Conservation (phyloP, 2,797 vertebrate species). For the Manis crassicaudata region DNA sequence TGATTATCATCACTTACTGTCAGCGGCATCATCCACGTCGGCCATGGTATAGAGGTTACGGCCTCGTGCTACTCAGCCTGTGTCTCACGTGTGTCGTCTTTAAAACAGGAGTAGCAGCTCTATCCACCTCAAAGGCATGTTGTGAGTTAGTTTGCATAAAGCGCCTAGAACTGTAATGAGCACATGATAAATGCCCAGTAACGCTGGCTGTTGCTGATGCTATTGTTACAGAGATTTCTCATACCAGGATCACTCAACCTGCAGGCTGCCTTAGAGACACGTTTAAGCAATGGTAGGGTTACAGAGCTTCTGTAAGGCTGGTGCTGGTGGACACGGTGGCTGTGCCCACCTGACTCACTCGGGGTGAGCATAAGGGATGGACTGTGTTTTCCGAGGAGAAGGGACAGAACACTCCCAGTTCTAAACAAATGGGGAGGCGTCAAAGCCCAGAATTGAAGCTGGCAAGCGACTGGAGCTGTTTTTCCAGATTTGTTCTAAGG, state of each 20-base stretch:
- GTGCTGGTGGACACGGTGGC: not conserved
- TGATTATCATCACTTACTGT: rapidly evolving
- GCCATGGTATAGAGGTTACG: rapidly evolving
- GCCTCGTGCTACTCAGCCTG: not conserved
- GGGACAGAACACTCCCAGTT: not conserved
- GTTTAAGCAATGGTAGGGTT: not conserved
- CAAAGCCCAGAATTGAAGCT: constrained; percentile 9
- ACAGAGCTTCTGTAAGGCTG: not conserved
- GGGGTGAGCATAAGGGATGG: not conserved
- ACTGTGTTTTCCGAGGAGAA: not conserved
- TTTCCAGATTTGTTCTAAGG: not conserved
- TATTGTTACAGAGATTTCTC: not conserved
- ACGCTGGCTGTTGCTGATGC: not conserved
- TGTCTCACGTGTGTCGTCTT: not conserved
- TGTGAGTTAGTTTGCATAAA: not conserved
- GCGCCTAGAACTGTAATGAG: not conserved
- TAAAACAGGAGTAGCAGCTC: not conserved
- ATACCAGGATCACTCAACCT: not conserved
- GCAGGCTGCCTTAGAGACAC: not conserved
- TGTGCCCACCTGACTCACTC: not conserved
- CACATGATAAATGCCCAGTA: rapidly evolving
- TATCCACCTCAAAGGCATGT: not conserved
- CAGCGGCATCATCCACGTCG: not conserved
- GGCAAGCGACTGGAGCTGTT: constrained; percentile 38
- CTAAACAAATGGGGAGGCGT: constrained; percentile 29